A percentile compares a stretch with the other conserved stretches of the same genome.
phyloP scores from a whole-genome alignment of 2,797 vertebrate genomes.

The Chrysocyon brachyurus region DNA sequence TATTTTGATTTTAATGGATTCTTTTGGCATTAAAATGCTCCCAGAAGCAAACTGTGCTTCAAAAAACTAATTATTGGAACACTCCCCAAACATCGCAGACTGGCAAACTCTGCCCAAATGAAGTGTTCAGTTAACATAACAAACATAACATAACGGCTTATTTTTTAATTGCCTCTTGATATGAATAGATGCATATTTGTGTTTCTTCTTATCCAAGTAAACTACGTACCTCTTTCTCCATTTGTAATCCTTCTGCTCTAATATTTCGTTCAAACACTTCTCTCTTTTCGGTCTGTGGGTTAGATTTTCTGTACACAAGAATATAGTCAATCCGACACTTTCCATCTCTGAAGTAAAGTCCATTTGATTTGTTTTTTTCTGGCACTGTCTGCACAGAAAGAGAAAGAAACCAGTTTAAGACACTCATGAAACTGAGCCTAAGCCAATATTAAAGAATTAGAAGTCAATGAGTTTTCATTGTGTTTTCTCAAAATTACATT shows the following conservation, averaged over 20 bases:
- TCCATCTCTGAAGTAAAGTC: slow-evolving; percentile 95
- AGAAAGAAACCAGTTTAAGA: slow-evolving; percentile 67
- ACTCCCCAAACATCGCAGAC: neutral
- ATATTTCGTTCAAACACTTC: slow-evolving; percentile 97
- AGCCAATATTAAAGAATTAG: neutral
- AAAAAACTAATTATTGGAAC: slow-evolving; percentile 15
- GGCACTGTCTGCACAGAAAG: slow-evolving; percentile 87
- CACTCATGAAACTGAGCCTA: neutral
- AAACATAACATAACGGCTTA: neutral
- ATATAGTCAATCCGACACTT: slow-evolving; percentile 96
- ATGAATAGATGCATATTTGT: neutral
- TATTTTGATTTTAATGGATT: neutral
- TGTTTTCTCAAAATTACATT: slow-evolving; percentile 18
- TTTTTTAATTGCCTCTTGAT: slow-evolving; percentile 24
- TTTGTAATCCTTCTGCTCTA: slow-evolving; percentile 95
- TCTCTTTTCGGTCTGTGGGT: slow-evolving; percentile 93
- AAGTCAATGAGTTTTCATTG: neutral
- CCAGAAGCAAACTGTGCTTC: neutral
- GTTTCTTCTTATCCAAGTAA: slow-evolving; percentile 52
- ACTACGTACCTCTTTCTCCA: slow-evolving; percentile 95
- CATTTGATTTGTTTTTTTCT: slow-evolving; percentile 91
- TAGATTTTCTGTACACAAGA: slow-evolving; percentile 96
- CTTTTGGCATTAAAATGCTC: slow-evolving; percentile 27
- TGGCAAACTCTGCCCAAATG: slow-evolving; percentile 19
- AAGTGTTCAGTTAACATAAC: slow-evolving; percentile 36